Conservation (phyloP, 1,140 invertebrate species). For the Forficula auricularia region DNA sequence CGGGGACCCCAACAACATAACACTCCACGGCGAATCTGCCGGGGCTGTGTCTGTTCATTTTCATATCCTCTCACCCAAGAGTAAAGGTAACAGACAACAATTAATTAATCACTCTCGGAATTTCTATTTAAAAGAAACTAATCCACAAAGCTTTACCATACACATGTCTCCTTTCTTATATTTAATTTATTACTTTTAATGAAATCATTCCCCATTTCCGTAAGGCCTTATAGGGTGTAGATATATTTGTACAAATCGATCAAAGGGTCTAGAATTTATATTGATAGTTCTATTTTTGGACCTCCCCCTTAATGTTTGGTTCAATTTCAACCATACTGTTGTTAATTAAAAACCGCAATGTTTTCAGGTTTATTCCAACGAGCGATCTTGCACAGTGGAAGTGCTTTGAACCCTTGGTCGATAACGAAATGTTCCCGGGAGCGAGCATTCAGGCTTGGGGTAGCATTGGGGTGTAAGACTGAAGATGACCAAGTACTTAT, state of each 20-base stretch:
- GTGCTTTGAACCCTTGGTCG: slow-evolving; percentile 32
- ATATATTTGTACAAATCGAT: no score
- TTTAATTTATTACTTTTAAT: no score
- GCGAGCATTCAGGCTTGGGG: slow-evolving; percentile 25
- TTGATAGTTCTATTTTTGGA: no score
- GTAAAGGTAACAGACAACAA: slow-evolving; percentile 32
- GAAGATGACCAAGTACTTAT: slow-evolving; percentile 16
- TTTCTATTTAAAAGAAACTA: no score
- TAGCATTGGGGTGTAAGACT: slow-evolving; percentile 18
- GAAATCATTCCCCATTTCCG: no score
- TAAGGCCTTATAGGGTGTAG: no score
- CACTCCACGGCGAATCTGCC: slow-evolving; percentile 35
- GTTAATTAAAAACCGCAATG: no score
- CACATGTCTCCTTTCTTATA: no score
- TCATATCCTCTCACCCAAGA: slow-evolving; percentile 33
- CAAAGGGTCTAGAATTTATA: no score
- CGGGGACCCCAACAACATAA: slow-evolving; percentile 25
- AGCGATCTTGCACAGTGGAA: slow-evolving; percentile 27
- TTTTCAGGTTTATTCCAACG: slow-evolving; percentile 23
- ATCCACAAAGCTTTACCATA: no score
- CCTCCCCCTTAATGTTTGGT: no score
- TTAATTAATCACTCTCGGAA: slow-evolving; percentile 16
- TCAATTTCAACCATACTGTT: no score
- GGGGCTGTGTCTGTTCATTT: slow-evolving; percentile 34
- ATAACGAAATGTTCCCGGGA: slow-evolving; percentile 24